phyloP scores from a whole-genome alignment of 2,888 invertebrate genomes.

The Beris morrisii region DNA sequence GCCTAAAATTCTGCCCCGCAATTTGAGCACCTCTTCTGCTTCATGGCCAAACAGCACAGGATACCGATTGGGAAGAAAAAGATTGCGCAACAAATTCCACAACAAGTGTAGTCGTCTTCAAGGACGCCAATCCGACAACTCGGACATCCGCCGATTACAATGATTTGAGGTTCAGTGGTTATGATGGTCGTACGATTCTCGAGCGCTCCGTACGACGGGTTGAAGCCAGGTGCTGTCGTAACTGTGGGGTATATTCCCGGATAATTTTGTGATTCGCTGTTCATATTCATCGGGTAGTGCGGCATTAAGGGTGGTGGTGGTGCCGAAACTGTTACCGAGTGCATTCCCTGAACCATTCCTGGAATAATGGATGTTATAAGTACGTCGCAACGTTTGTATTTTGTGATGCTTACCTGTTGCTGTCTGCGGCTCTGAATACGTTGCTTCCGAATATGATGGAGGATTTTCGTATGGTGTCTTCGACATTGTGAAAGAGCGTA shows the following conservation, averaged over 20 bases:
- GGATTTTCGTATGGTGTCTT: slow-evolving; percentile 18
- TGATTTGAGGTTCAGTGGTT: slow-evolving; percentile 73
- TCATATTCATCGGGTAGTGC: background rate
- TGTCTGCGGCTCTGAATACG: background rate
- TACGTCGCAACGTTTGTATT: background rate
- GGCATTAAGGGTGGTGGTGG: background rate
- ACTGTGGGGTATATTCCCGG: slow-evolving; percentile 8
- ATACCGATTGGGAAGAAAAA: slow-evolving; percentile 86
- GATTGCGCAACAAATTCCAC: slow-evolving; percentile 82
- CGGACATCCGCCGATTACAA: slow-evolving; percentile 85
- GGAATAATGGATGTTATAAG: background rate
- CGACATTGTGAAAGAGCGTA: background rate
- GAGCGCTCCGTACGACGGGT: slow-evolving; percentile 50
- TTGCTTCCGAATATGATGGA: slow-evolving; percentile 23
- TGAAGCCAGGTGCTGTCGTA: slow-evolving; percentile 11
- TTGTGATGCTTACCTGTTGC: slow-evolving; percentile 23
- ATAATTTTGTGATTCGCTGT: no score
- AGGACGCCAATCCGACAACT: slow-evolving; percentile 85
- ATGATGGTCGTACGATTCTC: slow-evolving; percentile 60
- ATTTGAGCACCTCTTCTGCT: slow-evolving; percentile 82
- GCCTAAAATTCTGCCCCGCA: slow-evolving; percentile 76
- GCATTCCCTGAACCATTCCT: slow-evolving; percentile 15
- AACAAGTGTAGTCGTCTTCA: slow-evolving; percentile 84
- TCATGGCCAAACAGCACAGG: slow-evolving; percentile 80
- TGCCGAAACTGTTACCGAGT: background rate